phyloP scores from a whole-genome alignment of 1,140 invertebrate species.

The Liolophura sinensis region DNA sequence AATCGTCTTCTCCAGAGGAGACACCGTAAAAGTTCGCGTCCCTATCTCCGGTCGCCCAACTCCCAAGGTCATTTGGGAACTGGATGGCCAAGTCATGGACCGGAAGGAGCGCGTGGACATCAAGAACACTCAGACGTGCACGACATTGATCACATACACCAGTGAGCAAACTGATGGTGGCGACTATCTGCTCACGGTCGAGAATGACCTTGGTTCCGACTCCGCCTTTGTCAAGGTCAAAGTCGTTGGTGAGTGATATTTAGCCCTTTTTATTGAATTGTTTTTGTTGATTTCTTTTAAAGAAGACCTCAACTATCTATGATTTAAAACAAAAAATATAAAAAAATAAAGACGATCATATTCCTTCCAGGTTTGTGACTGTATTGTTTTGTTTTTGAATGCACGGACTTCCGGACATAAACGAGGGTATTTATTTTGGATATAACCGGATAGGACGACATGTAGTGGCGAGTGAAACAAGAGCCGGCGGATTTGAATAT shows the following conservation, averaged over 20 bases:
- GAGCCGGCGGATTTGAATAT: no score
- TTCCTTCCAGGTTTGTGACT: no score
- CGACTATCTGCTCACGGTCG: conserved; percentile 88
- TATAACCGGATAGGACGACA: no score
- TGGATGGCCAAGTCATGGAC: conserved; percentile 92
- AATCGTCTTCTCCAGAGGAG: conserved; percentile 95
- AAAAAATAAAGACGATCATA: no score
- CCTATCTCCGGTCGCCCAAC: conserved; percentile 96
- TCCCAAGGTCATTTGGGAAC: conserved; percentile 89
- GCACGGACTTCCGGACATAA: no score
- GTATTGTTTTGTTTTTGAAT: no score
- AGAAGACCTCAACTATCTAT: no score
- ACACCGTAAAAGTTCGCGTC: conserved; percentile 96
- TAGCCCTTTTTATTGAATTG: not conserved
- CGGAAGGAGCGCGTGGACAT: conserved; percentile 72
- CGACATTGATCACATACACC: conserved; percentile 90
- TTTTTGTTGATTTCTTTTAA: no score
- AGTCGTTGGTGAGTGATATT: conserved; percentile 79
- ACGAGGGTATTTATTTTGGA: no score
- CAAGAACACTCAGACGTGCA: conserved; percentile 83
- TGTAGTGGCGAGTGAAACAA: no score
- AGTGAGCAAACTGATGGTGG: conserved; percentile 90
- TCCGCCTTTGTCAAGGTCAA: conserved; percentile 91
- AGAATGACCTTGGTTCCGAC: conserved; percentile 96
- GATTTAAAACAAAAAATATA: no score